phyloP scores from a whole-genome alignment of 2,113 vertebrate genomes.

The Platanista minor region DNA sequence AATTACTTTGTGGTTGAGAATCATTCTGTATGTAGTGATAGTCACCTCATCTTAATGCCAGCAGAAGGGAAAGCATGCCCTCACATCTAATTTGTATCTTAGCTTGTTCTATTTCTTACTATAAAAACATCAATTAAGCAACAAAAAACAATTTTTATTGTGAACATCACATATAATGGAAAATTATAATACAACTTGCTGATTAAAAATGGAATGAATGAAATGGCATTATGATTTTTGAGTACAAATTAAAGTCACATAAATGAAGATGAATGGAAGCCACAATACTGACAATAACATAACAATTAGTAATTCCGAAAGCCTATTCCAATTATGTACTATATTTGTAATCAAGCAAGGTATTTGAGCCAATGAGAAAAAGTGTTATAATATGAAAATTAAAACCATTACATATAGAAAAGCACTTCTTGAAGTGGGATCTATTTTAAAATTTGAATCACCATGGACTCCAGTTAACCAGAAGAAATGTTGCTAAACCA shows the following conservation, averaged over 20 bases:
- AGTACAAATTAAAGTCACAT: neutral
- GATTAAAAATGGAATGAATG: neutral
- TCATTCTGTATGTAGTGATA: neutral
- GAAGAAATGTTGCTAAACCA: neutral
- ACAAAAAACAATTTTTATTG: neutral
- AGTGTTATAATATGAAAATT: neutral
- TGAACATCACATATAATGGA: neutral
- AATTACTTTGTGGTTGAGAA: neutral
- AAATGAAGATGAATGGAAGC: neutral
- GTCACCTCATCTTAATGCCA: neutral
- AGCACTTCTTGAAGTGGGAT: neutral
- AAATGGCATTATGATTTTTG: neutral
- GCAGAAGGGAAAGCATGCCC: neutral
- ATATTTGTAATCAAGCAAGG: neutral
- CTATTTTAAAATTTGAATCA: neutral
- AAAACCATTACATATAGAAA: neutral
- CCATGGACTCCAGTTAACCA: neutral
- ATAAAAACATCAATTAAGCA: neutral
- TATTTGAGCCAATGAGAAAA: neutral
- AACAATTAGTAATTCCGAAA: neutral
- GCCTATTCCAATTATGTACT: neutral
- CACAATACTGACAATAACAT: neutral
- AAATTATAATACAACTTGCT: neutral
- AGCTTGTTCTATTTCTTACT: neutral
- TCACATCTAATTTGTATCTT: neutral